These are phyloP conservation scores for Napeogenes sylphis DNA, from an alignment of 2,888 invertebrate genomes.

Conservation along the genomic window DNA sequence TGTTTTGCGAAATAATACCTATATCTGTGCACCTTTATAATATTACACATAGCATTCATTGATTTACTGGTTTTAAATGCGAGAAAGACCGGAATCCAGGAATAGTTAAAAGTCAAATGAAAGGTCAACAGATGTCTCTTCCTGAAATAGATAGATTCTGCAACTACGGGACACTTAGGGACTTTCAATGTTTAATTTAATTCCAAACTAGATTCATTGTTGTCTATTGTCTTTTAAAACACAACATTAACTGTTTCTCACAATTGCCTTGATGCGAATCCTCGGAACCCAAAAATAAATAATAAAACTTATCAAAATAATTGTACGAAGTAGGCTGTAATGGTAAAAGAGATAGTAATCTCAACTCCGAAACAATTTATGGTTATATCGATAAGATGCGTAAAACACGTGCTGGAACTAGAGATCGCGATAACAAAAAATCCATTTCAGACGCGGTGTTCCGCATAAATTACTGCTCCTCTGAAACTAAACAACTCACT, in stretches of 20 bases:
- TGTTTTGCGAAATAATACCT: not conserved
- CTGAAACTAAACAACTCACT: constrained; percentile 26
- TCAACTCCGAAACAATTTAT: constrained; percentile 46
- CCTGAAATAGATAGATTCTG: not conserved
- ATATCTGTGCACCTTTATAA: not conserved
- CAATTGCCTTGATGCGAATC: too few relatives aligned
- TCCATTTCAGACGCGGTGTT: constrained; percentile 26
- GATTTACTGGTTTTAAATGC: not conserved
- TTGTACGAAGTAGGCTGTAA: constrained; percentile 10
- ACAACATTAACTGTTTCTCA: too few relatives aligned
- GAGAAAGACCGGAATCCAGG: not conserved
- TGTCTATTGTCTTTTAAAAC: too few relatives aligned
- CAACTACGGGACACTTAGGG: not conserved
- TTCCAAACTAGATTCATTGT: not conserved
- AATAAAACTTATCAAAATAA: constrained; percentile 7
- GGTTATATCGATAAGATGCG: constrained; percentile 47
- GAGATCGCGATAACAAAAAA: constrained; percentile 38
- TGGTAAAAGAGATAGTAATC: not conserved
- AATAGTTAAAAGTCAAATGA: not conserved
- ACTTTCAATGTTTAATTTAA: not conserved
- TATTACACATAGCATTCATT: not conserved
- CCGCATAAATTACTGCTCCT: constrained; percentile 32
- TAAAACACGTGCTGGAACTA: constrained; percentile 39
- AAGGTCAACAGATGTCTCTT: constrained; percentile 1
- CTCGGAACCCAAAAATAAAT: too few relatives aligned